Evolutionary conservation across 1,140 invertebrate genomes (phyloP).

Genomic region (Pogonus chalceus): DNA sequence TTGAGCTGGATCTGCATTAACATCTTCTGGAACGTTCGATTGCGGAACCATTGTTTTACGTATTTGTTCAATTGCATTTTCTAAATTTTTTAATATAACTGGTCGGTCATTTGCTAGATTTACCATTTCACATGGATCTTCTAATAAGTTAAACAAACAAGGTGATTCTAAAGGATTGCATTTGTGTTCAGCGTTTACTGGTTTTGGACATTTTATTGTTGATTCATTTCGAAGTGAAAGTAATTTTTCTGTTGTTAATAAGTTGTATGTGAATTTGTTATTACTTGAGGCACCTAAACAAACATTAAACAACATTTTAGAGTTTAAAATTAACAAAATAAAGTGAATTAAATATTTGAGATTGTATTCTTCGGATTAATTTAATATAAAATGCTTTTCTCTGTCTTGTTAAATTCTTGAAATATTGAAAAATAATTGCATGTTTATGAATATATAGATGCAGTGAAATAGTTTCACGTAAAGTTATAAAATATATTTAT

Average conservation of each 20-base stretch:
- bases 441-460: no score
- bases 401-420: no score
- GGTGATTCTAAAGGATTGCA: constrained; percentile 46
- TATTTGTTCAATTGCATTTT: constrained; percentile 37
- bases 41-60: constrained; percentile 38
- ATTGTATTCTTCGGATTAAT: neutral
- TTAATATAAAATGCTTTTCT: no score
- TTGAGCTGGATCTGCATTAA: constrained; percentile 41
- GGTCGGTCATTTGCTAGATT: constrained; percentile 50
- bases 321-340: neutral
- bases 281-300: neutral
- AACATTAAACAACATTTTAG: neutral
- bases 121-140: constrained; percentile 67
- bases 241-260: constrained; percentile 34
- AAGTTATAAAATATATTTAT: no score
- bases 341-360: neutral
- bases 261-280: neutral
- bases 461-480: no score
- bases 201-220: constrained; percentile 30
- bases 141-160: constrained; percentile 62
- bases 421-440: no score
- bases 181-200: constrained; percentile 17
- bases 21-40: constrained; percentile 43
- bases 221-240: constrained; percentile 35
- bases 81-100: constrained; percentile 36